Conservation (phyloP, 2,113 vertebrate species). For the Atrichornis clamosus region DNA sequence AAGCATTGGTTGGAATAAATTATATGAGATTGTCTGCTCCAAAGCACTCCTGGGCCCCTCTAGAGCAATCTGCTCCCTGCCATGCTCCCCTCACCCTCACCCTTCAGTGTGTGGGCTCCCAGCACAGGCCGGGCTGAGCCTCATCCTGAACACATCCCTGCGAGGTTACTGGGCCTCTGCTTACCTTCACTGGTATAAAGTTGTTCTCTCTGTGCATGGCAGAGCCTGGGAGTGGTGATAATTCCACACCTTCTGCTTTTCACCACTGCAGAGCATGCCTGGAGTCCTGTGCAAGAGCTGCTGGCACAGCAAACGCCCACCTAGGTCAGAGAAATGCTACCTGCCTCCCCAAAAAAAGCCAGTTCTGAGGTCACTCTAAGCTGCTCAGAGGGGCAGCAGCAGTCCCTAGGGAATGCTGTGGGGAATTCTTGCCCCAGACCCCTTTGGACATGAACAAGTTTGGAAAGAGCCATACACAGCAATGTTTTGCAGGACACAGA, state of each 20-base stretch:
- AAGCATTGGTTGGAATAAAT: background rate
- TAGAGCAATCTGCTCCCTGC: background rate
- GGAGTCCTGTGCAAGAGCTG: accelerated
- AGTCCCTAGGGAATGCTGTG: accelerated
- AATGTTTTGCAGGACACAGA: accelerated
- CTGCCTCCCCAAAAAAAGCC: no score
- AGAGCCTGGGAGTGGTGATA: background rate
- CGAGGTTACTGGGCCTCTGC: background rate
- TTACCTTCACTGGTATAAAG: background rate
- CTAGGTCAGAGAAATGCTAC: background rate
- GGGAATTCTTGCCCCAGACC: background rate
- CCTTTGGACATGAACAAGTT: no score
- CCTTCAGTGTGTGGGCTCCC: accelerated
- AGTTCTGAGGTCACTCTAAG: background rate
- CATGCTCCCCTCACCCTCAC: accelerated
- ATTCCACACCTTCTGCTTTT: background rate
- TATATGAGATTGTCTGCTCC: accelerated
- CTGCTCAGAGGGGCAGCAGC: background rate
- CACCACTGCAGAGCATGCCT: background rate
- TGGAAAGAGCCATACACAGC: accelerated
- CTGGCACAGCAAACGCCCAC: accelerated
- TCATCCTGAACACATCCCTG: background rate
- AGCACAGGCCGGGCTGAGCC: background rate
- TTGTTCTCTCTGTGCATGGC: background rate
- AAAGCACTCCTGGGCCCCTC: background rate